Percentiles rank a stretch among this genome's conserved stretches.
Conservation (phyloP, 1,140 invertebrate genomes). For the Aphelenchoides fujianensis region DNA sequence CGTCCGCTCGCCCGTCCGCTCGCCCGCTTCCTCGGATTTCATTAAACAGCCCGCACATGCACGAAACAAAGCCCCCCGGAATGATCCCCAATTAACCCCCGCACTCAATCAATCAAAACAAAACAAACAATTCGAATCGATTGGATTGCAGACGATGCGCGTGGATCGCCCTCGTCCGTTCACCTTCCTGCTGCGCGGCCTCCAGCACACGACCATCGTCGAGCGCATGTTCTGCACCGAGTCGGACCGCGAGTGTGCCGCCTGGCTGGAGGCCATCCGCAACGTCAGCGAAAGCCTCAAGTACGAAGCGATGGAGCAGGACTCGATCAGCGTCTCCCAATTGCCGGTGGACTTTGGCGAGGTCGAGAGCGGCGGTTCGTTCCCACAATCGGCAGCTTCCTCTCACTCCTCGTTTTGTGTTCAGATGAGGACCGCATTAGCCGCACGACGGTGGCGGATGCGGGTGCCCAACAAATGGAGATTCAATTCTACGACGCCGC, state of each 20-base stretch:
- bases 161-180: slow-evolving; percentile 88
- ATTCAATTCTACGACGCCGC: slow-evolving; percentile 16
- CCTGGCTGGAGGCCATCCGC: neutral
- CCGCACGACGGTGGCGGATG: slow-evolving; percentile 38
- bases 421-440: slow-evolving; percentile 28
- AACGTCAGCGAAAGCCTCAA: slow-evolving; percentile 10
- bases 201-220: slow-evolving; percentile 96
- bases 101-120: too few relatives aligned
- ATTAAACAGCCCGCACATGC: neutral
- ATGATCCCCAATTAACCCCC: too few relatives aligned
- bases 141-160: slow-evolving; percentile 88
- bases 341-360: slow-evolving; percentile 11
- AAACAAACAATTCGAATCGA: neutral
- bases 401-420: slow-evolving; percentile 11
- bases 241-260: neutral
- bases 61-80: neutral
- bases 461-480: slow-evolving; percentile 39
- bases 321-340: slow-evolving; percentile 16
- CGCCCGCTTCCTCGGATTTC: too few relatives aligned
- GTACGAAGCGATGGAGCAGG: neutral
- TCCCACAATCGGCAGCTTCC: neutral
- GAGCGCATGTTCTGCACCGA: slow-evolving; percentile 66
- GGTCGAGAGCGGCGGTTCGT: slow-evolving; percentile 14
- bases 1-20: too few relatives aligned
- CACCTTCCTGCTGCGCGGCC: slow-evolving; percentile 91